Evolutionary conservation across 2,797 vertebrate species (phyloP).

Genomic region (Atherinosoma microstoma): DNA sequence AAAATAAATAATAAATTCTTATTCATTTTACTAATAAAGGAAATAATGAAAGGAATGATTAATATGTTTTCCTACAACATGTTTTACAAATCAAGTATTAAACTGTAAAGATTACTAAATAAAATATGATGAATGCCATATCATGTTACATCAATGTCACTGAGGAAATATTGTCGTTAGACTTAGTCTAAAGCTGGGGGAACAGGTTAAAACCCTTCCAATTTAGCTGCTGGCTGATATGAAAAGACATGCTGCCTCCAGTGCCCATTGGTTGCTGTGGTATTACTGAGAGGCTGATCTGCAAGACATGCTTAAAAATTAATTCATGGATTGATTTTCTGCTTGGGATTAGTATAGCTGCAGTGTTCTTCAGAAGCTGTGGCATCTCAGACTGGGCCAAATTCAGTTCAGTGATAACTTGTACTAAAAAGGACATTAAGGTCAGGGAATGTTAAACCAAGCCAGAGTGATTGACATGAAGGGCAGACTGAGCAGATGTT

Average conservation of each 20-base stretch:
- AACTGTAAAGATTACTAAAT: neutral
- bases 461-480: constrained; percentile 27
- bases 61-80: neutral
- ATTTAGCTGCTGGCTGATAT: constrained; percentile 50
- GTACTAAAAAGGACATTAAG: constrained; percentile 55
- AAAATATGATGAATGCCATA: constrained; percentile 2
- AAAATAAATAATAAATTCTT: too few relatives aligned
- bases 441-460: constrained; percentile 51
- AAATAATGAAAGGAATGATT: neutral
- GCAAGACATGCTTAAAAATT: constrained; percentile 71
- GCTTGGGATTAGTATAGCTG: constrained; percentile 64
- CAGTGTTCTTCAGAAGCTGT: constrained; percentile 52
- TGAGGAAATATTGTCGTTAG: constrained; percentile 14
- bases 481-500: constrained; percentile 28
- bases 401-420: constrained; percentile 60
- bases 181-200: constrained; percentile 26
- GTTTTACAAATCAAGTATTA: neutral
- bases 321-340: constrained; percentile 76
- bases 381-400: constrained; percentile 45
- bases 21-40: neutral
- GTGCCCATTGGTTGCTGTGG: constrained; percentile 32
- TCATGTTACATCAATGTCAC: constrained; percentile 15
- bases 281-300: constrained; percentile 66
- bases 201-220: constrained; percentile 49
- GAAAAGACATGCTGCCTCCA: constrained; percentile 38